phyloP scores from a whole-genome alignment of 2,797 vertebrate genomes.

The Sebastiscus albofasciatus region DNA sequence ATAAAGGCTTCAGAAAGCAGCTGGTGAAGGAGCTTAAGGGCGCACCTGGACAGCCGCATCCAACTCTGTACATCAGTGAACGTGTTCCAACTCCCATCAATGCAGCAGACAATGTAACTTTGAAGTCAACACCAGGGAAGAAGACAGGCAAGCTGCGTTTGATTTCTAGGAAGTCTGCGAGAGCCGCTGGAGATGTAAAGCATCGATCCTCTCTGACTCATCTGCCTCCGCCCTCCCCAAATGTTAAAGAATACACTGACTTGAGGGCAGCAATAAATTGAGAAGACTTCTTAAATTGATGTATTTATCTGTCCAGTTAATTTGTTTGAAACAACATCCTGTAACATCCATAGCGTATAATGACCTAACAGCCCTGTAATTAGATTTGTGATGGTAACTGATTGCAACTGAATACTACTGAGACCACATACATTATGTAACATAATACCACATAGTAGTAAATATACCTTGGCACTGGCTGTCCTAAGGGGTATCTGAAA shows the following conservation, averaged over 20 bases:
- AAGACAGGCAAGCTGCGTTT: not conserved
- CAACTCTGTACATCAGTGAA: not conserved
- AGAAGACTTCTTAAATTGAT: too few relatives aligned
- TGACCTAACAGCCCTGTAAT: not conserved
- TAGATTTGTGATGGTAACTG: not conserved
- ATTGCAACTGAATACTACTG: not conserved
- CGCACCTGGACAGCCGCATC: not conserved
- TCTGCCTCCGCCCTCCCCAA: not conserved
- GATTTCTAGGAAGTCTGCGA: not conserved
- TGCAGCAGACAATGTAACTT: conserved; percentile 6
- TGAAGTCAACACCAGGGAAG: not conserved
- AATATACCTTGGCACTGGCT: not conserved
- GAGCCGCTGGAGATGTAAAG: not conserved
- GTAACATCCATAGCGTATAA: conserved; percentile 1
- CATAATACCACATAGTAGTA: not conserved
- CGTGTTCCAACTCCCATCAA: not conserved
- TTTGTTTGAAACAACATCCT: not conserved
- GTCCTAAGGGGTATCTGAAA: not conserved
- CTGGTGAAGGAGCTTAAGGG: not conserved
- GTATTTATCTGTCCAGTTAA: not conserved
- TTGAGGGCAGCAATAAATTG: not conserved
- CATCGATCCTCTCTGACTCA: not conserved
- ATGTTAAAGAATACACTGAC: not conserved
- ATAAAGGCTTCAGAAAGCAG: conserved; percentile 6
- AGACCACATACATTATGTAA: not conserved